phyloP scores from a whole-genome alignment of 2,113 vertebrate genomes.

The Cheirogaleus medius region DNA sequence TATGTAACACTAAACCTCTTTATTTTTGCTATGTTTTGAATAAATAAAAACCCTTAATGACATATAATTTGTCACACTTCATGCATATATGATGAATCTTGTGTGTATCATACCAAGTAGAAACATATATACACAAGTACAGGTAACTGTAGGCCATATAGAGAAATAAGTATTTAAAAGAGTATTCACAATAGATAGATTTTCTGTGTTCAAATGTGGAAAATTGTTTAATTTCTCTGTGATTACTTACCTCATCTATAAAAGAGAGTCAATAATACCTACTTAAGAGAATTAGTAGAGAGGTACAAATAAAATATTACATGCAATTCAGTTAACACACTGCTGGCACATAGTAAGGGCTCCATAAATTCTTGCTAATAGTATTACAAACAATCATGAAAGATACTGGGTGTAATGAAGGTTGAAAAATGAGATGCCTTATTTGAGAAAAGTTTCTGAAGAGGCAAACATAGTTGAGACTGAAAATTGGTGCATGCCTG shows the following conservation, averaged over 20 bases:
- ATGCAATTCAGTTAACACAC: neutral
- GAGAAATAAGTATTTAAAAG: neutral
- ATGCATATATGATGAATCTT: neutral
- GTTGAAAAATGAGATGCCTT: neutral
- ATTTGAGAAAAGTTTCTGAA: neutral
- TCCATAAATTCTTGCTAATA: neutral
- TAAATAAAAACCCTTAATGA: neutral
- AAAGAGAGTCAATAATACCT: neutral
- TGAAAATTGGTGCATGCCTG: neutral
- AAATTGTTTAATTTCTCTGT: neutral
- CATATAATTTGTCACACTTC: neutral
- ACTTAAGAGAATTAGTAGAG: neutral
- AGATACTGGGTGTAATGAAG: neutral
- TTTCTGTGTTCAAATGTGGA: neutral
- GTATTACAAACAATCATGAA: neutral
- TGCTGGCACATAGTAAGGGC: neutral
- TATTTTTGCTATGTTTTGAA: neutral
- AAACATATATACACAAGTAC: neutral
- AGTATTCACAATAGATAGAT: neutral
- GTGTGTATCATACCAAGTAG: neutral
- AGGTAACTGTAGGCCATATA: neutral
- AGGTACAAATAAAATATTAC: neutral
- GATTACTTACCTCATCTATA: neutral
- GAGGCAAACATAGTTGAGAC: neutral
- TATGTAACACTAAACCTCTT: neutral